Percentiles rank a stretch among this genome's conserved stretches.
Evolutionary conservation across 1,140 invertebrate genomes (phyloP).

Genomic region (Orius insidiosus): DNA sequence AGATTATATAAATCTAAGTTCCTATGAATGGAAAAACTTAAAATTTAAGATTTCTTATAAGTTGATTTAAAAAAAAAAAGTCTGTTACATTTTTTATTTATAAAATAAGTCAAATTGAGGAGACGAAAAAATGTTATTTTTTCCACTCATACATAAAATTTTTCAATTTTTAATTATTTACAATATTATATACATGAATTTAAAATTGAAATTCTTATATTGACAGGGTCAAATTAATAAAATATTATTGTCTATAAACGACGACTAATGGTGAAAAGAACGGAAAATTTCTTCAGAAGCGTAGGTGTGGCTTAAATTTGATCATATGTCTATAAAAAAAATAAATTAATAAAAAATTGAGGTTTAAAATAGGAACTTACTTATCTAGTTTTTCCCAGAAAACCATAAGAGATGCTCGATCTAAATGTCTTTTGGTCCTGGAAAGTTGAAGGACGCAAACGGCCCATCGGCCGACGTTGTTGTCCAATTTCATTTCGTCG

Average conservation of each 20-base stretch:
- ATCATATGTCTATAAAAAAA: slow-evolving; percentile 67
- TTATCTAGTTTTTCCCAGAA: slow-evolving; percentile 96
- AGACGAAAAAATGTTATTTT: no score
- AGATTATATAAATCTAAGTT: no score
- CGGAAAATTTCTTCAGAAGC: slow-evolving; percentile 38
- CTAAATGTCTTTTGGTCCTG: slow-evolving; percentile 85
- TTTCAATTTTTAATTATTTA: no score
- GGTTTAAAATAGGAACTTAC: slow-evolving; percentile 40
- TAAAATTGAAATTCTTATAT: not conserved
- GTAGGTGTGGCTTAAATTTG: slow-evolving; percentile 78
- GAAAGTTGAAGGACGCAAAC: slow-evolving; percentile 86
- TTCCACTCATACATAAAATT: no score
- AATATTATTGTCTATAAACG: not conserved
- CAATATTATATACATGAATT: not conserved
- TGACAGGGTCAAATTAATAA: not conserved
- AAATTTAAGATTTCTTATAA: no score
- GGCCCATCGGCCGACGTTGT: slow-evolving; percentile 89
- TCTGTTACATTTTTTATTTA: no score
- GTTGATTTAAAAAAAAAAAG: no score
- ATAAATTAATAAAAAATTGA: slow-evolving; percentile 18
- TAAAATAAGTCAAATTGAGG: no score
- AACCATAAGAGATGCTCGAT: slow-evolving; percentile 81
- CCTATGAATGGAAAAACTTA: no score
- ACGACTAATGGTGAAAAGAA: not conserved
- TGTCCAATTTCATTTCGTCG: slow-evolving; percentile 84